Base-by-base conservation (phyloP, 2,888 invertebrate genomes). In the Mythimna pallens region DNA sequence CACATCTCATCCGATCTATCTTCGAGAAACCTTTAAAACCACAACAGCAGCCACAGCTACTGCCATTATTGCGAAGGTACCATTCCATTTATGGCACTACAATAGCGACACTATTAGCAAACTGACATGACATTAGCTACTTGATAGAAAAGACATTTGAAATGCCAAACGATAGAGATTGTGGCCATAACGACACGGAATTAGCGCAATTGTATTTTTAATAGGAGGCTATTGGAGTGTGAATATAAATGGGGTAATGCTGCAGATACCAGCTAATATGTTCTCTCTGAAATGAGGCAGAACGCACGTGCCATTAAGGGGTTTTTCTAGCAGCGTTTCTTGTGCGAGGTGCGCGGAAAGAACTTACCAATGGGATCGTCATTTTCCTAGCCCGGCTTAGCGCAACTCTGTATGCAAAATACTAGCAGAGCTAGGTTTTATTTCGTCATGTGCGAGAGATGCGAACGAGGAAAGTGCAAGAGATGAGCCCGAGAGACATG, bases 131-230 rank as follows among this genome's bases (percentile, higher is more conserved):
- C 83, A 83, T 82, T 85, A 70, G 59, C 66, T 43, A 43, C 43
- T 20, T 47, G 47, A 47, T 20, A 47, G 47, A 47, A 70, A 73
- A 73, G 71, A 63, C 77, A 36, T 77, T 80, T 76, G 58, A 78
- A 85, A 73, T 83, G 83, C 76, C 76, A 83, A 69, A 80, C 54
- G 47, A 81, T 70, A 66, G 73, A 79, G 20, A 84, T 70, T 57
- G 20, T 34, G 58, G 52, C 34, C 9, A 22, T 55, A 54, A 30
- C 57, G 54, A 70, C 52, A 70, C 12, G 59, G 58, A 77, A 65
- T 82, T 57, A 65, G 40, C 70, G 40, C 69, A 40, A 75, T 80
- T 80, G 70, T 73, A 65, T 68, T 69, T 69, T 71, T 80, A 74
- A 75, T 66, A 54, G 58, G 22, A 61, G 22, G 36, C 25, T 55